Evolutionary conservation across 35 echinoderm and acorn worm genomes (phyloP).

Genomic region (Lytechinus variegatus): DNA sequence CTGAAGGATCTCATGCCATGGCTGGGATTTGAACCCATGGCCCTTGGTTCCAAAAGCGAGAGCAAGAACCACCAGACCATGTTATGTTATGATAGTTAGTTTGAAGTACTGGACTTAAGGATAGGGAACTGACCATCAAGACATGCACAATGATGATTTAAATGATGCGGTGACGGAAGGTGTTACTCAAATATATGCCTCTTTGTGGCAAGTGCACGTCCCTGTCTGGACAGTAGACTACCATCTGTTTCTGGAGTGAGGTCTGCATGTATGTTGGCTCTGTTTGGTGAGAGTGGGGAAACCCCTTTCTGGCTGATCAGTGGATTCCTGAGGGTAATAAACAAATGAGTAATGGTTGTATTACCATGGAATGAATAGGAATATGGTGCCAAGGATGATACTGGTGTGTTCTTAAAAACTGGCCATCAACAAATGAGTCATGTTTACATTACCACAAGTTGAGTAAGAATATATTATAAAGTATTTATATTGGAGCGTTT

Average conservation of each 20-base stretch:
- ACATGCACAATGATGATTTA: not conserved
- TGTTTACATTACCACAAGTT: too few relatives aligned
- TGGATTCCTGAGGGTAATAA: not conserved
- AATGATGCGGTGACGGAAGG: not conserved
- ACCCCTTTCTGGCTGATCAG: conserved; percentile 4
- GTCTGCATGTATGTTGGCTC: not conserved
- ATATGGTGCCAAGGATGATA: not conserved
- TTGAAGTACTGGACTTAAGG: too few relatives aligned
- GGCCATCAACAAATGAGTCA: too few relatives aligned
- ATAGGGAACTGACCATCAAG: too few relatives aligned
- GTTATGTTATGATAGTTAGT: too few relatives aligned
- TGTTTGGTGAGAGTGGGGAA: conserved; percentile 7
- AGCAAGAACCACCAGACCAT: too few relatives aligned
- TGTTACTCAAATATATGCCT: conserved; percentile 32
- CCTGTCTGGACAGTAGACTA: conserved; percentile 37
- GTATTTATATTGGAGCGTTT: not conserved
- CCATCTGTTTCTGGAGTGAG: conserved; percentile 41
- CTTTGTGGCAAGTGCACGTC: not conserved
- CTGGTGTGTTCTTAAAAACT: too few relatives aligned
- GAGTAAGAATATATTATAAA: too few relatives aligned
- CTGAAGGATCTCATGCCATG: too few relatives aligned
- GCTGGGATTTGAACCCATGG: too few relatives aligned
- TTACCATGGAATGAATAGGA: not conserved
- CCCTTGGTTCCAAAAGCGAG: too few relatives aligned
- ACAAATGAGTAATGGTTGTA: conserved; percentile 20